phyloP scores from a whole-genome alignment of 2,888 invertebrate species.

The Callyntrura guangdongensis region DNA sequence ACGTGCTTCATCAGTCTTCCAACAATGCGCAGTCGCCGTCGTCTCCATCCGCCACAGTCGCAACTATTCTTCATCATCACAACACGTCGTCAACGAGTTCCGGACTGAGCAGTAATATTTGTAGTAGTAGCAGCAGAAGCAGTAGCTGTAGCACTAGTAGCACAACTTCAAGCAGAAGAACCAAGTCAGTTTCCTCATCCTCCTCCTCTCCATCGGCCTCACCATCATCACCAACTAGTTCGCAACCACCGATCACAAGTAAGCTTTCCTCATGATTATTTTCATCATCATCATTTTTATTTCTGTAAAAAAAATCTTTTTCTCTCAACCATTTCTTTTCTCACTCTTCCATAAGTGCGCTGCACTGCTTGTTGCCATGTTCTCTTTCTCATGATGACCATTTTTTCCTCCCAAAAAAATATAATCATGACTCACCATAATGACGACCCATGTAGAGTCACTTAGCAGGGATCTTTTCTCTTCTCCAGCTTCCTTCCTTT shows the following conservation, averaged over 20 bases:
- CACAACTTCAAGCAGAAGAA: slow-evolving; percentile 54
- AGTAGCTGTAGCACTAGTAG: slow-evolving; percentile 52
- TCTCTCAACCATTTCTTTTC: not conserved
- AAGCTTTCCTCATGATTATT: slow-evolving; percentile 44
- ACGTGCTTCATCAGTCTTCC: slow-evolving; percentile 53
- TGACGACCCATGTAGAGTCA: slow-evolving; percentile 67
- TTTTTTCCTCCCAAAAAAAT: slow-evolving; percentile 40
- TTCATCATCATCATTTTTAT: slow-evolving; percentile 7
- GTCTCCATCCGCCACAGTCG: not conserved
- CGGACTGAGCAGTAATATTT: slow-evolving; percentile 46
- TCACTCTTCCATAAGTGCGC: not conserved
- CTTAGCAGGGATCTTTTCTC: slow-evolving; percentile 65
- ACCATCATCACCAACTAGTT: slow-evolving; percentile 65
- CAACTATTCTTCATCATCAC: not conserved
- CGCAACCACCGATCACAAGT: slow-evolving; percentile 78
- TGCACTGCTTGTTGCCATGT: not conserved
- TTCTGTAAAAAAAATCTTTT: not conserved
- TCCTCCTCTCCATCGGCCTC: slow-evolving; percentile 68
- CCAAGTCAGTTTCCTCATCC: slow-evolving; percentile 74
- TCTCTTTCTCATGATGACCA: slow-evolving; percentile 16
- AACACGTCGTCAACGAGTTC: slow-evolving; percentile 50
- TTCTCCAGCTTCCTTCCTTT: slow-evolving; percentile 58
- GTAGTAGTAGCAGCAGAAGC: slow-evolving; percentile 40
- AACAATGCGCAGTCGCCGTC: slow-evolving; percentile 23
- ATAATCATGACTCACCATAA: slow-evolving; percentile 71